These are phyloP conservation scores for Phoebastria nigripes DNA, from an alignment of 2,797 vertebrate species.

Conservation along the genomic window DNA sequence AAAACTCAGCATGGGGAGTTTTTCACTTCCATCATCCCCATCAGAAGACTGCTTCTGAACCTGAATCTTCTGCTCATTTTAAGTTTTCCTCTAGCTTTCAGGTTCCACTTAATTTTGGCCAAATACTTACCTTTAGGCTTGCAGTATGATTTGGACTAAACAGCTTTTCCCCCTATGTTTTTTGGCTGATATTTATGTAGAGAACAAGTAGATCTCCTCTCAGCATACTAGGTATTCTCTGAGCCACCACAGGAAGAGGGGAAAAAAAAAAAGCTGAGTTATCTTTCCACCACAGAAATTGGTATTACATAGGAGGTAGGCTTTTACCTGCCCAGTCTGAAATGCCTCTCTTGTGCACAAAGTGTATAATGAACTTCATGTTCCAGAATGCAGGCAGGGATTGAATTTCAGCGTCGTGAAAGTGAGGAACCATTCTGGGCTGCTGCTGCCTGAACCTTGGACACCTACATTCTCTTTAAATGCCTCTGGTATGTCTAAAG, in stretches of 20 bases:
- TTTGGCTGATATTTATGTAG: not conserved
- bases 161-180: not conserved
- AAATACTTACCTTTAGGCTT: not conserved
- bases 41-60: not conserved
- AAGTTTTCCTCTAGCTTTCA: not conserved
- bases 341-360: not conserved
- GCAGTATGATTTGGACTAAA: not conserved
- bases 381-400: not conserved
- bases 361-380: not conserved
- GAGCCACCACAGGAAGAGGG: not conserved
- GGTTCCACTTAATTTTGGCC: not conserved
- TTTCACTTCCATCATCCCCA: not conserved
- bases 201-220: not conserved
- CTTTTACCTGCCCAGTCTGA: not conserved
- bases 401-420: not conserved
- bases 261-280: not conserved
- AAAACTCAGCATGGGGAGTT: not conserved
- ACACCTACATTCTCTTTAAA: not conserved
- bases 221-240: not conserved
- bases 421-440: not conserved
- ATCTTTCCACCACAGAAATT: not conserved
- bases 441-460: not conserved
- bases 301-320: not conserved
- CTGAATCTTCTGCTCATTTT: not conserved
- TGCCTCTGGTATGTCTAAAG: not conserved